Percentiles rank a stretch among this genome's conserved stretches.
phyloP scores from a whole-genome alignment of 2,797 vertebrate genomes.

The Momotus momota region DNA sequence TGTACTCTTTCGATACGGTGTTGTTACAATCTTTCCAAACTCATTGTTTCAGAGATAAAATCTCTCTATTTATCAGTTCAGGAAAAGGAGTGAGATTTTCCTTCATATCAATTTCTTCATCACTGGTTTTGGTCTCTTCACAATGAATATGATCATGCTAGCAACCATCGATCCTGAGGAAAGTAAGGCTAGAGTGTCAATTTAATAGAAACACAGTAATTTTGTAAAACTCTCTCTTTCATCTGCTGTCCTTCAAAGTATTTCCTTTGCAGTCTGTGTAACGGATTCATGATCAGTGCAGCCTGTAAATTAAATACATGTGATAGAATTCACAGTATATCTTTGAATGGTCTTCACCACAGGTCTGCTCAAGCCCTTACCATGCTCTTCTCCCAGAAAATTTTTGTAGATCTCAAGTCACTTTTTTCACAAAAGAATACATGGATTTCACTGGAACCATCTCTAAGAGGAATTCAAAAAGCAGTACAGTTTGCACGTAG shows the following conservation, averaged over 20 bases:
- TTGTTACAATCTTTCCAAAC: not conserved
- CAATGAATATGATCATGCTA: not conserved
- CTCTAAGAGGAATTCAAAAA: not conserved
- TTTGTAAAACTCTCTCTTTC: not conserved
- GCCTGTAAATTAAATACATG: not conserved
- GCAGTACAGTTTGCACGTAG: not conserved
- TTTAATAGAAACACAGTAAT: conserved; percentile 24
- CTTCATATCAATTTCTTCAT: not conserved
- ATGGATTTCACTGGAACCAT: not conserved
- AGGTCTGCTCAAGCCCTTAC: not conserved
- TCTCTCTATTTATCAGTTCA: not conserved
- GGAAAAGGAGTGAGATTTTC: not conserved
- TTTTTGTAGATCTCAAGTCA: not conserved
- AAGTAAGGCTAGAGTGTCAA: not conserved
- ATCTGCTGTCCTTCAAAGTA: not conserved
- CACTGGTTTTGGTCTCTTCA: not conserved
- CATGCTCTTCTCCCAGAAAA: not conserved
- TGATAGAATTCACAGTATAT: not conserved
- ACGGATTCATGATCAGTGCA: not conserved
- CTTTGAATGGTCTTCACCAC: not conserved
- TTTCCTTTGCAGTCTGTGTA: not conserved
- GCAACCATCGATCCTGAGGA: not conserved
- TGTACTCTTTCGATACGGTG: not conserved
- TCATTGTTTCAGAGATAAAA: not conserved
- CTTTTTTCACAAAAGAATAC: not conserved